These are phyloP conservation scores for Drosophila ficusphila DNA, from an alignment of 1,140 invertebrate genomes.

Conservation along the genomic window DNA sequence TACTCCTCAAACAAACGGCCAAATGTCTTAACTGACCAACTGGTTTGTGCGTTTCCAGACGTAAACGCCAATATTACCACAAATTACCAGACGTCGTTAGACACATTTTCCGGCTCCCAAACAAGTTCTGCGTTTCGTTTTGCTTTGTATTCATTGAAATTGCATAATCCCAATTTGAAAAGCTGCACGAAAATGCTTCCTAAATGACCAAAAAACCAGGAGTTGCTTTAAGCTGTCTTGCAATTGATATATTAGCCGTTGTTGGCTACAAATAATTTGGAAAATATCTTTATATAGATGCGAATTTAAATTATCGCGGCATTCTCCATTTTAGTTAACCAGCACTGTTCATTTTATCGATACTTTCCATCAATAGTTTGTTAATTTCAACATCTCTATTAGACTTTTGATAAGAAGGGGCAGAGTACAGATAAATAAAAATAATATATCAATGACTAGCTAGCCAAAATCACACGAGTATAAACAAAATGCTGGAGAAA, in stretches of 20 bases:
- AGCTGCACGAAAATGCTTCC: conserved; percentile 55
- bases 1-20: conserved; percentile 51
- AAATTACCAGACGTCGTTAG: conserved; percentile 48
- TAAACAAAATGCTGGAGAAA: conserved; percentile 72
- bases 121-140: conserved; percentile 51
- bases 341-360: conserved; percentile 2
- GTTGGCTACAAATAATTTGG: conserved; percentile 1
- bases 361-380: neutral
- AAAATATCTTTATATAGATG: neutral
- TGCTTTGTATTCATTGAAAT: conserved; percentile 51
- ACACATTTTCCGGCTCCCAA: conserved; percentile 65
- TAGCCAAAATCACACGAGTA: conserved; percentile 14
- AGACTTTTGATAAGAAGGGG: conserved; percentile 59
- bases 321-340: neutral
- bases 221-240: conserved; percentile 11
- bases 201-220: conserved; percentile 50
- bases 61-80: conserved; percentile 14
- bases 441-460: conserved; percentile 30
- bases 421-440: conserved; percentile 62
- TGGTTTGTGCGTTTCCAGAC: conserved; percentile 59
- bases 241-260: conserved; percentile 28
- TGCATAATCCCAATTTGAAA: conserved; percentile 53
- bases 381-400: neutral
- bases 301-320: neutral
- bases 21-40: conserved; percentile 54